Evolutionary conservation across 2,797 vertebrate species (phyloP).

Genomic region (Lithobates sylvaticus): DNA sequence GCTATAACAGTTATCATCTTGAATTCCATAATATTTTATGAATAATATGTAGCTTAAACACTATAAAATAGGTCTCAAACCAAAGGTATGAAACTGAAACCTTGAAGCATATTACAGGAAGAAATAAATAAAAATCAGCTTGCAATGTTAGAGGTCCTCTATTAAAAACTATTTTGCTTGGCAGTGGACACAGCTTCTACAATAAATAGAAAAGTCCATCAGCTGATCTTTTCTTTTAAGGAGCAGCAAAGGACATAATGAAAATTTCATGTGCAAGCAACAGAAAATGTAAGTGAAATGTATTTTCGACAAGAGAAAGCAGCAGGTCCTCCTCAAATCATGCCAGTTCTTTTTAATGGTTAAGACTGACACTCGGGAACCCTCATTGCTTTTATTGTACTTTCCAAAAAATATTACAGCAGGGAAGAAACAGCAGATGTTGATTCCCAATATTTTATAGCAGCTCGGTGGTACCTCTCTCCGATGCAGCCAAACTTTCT

Average conservation of each 20-base stretch:
- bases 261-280: slow-evolving; percentile 47
- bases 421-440: slow-evolving; percentile 59
- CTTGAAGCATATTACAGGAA: not conserved
- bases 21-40: not conserved
- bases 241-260: slow-evolving; percentile 51
- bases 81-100: not conserved
- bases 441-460: slow-evolving; percentile 58
- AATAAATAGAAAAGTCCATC: slow-evolving; percentile 28
- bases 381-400: slow-evolving; percentile 51
- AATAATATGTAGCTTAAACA: not conserved
- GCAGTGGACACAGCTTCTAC: slow-evolving; percentile 12
- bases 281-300: slow-evolving; percentile 54
- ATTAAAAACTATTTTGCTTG: slow-evolving; percentile 33
- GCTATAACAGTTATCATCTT: not conserved
- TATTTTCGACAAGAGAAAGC: slow-evolving; percentile 51
- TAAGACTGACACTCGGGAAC: slow-evolving; percentile 49
- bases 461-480: slow-evolving; percentile 52
- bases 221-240: slow-evolving; percentile 36
- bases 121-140: not conserved
- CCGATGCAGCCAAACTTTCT: slow-evolving; percentile 48
- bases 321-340: slow-evolving; percentile 47
- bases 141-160: slow-evolving; percentile 8
- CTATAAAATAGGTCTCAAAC: not conserved
- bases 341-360: slow-evolving; percentile 52
- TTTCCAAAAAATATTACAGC: slow-evolving; percentile 59